A percentile compares a stretch with the other conserved stretches of the same genome.
Evolutionary conservation across 2,113 vertebrate genomes (phyloP).

Genomic region (Australoheros scitulus): DNA sequence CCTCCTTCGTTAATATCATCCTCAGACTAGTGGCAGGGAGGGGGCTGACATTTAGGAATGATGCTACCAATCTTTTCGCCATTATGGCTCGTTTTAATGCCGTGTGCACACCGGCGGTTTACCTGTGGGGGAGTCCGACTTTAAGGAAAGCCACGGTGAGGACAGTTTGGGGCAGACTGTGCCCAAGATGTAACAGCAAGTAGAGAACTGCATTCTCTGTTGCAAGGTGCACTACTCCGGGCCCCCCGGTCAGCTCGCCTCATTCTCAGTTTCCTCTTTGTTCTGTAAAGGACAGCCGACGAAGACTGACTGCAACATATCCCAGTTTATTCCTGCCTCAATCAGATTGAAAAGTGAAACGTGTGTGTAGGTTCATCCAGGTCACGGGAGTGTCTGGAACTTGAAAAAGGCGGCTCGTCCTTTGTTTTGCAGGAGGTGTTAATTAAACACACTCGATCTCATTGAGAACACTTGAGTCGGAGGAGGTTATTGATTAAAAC

Average conservation of each 20-base stretch:
- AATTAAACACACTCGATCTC: neutral
- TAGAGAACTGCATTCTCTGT: neutral
- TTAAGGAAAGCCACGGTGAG: constrained; percentile 58
- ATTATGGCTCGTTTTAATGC: constrained; percentile 75
- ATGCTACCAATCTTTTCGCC: constrained; percentile 72
- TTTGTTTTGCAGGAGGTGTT: too few species aligned
- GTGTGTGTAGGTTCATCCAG: too few species aligned
- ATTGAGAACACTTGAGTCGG: neutral
- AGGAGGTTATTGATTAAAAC: neutral
- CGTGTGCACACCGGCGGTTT: constrained; percentile 67
- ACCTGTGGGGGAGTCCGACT: constrained; percentile 74
- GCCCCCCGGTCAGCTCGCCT: neutral
- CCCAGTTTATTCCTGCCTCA: neutral
- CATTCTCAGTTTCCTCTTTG: neutral
- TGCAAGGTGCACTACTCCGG: neutral
- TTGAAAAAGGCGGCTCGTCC: too few species aligned
- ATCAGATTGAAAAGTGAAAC: neutral
- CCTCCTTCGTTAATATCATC: constrained; percentile 75
- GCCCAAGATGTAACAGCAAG: constrained; percentile 46
- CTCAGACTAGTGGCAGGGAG: constrained; percentile 35
- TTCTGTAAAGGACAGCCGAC: neutral
- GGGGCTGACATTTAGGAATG: constrained; percentile 66
- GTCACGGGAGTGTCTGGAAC: too few species aligned
- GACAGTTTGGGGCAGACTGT: constrained; percentile 62
- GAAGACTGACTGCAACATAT: neutral